Evolutionary conservation across 2,113 vertebrate genomes (phyloP), one percentile per base, ranked within the genome.

Genomic region (Hydrochoerus hydrochaeris): DNA sequence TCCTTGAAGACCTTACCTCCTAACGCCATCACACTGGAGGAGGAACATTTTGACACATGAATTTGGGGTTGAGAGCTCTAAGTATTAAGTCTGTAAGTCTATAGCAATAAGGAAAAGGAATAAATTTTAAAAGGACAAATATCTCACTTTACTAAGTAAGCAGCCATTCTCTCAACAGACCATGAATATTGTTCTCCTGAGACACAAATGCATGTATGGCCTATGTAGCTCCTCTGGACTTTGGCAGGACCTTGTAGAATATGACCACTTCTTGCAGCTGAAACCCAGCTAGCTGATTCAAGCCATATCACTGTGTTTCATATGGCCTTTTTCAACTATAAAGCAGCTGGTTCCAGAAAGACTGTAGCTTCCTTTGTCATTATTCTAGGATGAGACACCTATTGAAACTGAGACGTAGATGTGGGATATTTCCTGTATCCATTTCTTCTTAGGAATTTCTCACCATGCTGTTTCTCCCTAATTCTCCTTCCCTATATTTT

Each of bases 121-220:
- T 24, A 46, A 2, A 35, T 71, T 20, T 7, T 32, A 8, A 90
- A 73, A 54, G n/a, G 58, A 12, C 5, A 71, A 69, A 30, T 24
- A 30, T 46, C 30, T 83, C 57, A 71, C 57, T 44, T 54, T 85
- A 22, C 62, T 73, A 32, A 44, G 13, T 44, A 30, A n/a, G 14
- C 54, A 52, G 7, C n/a, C 28, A 52, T 35, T 38, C 60, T 28
- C 11, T 38, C 22, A 41, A 8, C 28, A 19, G 41, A 0, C 7
- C 71, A 41, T 0, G 11, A 63, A 4, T 5, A 11, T 52, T 16
- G 35, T 38, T 88, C 75, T 26, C 63, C 2, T 10, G 49, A 52
- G 1, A 28, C 6, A 20, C 14, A 17, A 3, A 22, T 2, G 5
- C 16, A 24, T 13, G 0, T 63, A 3, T 32, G 28, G 28, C 38